These are phyloP conservation scores for Sylvicola cinctus DNA, from an alignment of 2,888 invertebrate species.

Conservation along the genomic window DNA sequence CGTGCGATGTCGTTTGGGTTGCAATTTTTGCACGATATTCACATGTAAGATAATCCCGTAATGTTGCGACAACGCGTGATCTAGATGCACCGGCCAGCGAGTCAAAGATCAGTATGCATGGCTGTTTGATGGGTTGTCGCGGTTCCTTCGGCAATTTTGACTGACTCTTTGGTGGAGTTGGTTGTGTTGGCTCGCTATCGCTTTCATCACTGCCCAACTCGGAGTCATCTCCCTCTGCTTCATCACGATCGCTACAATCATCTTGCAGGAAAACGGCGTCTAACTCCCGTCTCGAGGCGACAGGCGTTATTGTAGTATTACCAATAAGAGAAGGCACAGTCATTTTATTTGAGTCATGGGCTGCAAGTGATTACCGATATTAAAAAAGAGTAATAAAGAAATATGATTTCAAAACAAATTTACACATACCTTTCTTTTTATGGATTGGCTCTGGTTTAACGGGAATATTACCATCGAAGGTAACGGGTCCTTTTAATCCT, in stretches of 20 bases:
- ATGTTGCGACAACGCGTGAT: conserved; percentile 66
- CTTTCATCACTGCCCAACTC: conserved; percentile 34
- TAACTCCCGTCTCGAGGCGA: conserved; percentile 27
- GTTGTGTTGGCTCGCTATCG: conserved; percentile 7
- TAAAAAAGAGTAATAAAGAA: conserved; percentile 6
- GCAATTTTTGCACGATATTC: conserved; percentile 57
- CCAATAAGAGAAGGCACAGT: conserved; percentile 36
- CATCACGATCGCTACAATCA: conserved; percentile 46
- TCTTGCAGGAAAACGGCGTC: conserved; percentile 46
- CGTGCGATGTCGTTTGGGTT: conserved; percentile 27
- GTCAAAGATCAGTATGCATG: conserved; percentile 89
- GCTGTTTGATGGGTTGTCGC: conserved; percentile 16
- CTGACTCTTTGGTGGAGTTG: conserved; percentile 7
- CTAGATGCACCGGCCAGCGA: conserved; percentile 66
- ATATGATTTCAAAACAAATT: too few relatives aligned
- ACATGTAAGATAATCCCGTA: conserved; percentile 78
- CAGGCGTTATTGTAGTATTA: conserved; percentile 39
- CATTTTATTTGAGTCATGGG: conserved; percentile 21
- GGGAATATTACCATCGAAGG: conserved; percentile 34
- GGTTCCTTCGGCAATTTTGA: conserved; percentile 2
- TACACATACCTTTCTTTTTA: conserved; percentile 25
- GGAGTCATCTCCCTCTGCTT: conserved; percentile 64
- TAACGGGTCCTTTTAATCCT: conserved; percentile 48
- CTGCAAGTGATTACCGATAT: too few relatives aligned
- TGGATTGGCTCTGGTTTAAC: conserved; percentile 32